Percentiles rank a stretch among this genome's conserved stretches.
phyloP scores from a whole-genome alignment of 1,140 invertebrate genomes.

The Zaprionus capensis region DNA sequence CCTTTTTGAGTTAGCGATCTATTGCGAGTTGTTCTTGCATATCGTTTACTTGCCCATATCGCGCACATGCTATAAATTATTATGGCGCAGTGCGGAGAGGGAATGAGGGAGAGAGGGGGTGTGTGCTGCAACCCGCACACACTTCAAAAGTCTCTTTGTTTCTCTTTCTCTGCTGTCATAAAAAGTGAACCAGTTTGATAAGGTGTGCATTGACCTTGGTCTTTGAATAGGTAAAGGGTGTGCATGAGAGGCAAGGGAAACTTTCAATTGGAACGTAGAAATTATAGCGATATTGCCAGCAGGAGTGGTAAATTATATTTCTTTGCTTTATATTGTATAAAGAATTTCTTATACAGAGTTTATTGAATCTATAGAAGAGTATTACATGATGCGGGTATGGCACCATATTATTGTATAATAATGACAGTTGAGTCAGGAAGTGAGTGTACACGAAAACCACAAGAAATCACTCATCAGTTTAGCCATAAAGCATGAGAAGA shows the following conservation, averaged over 20 bases:
- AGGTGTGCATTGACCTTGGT: conserved; percentile 10
- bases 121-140: neutral
- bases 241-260: neutral
- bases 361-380: neutral
- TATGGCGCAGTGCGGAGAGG: neutral
- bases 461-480: neutral
- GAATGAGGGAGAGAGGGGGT: neutral
- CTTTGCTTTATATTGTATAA: neutral
- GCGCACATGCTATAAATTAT: conserved; percentile 2
- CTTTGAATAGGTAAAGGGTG: neutral
- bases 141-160: neutral
- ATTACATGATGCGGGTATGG: neutral
- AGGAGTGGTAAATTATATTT: neutral
- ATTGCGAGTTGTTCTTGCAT: neutral
- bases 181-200: conserved; percentile 3
- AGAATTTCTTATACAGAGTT: neutral
- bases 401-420: neutral
- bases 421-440: neutral
- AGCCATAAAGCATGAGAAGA: neutral
- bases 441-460: neutral
- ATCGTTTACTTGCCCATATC: conserved; percentile 1
- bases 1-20: neutral
- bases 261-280: neutral
- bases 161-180: neutral
- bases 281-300: neutral